These are phyloP conservation scores for Apocrypta bakeri DNA, from an alignment of 1,140 invertebrate genomes.

Conservation along the genomic window DNA sequence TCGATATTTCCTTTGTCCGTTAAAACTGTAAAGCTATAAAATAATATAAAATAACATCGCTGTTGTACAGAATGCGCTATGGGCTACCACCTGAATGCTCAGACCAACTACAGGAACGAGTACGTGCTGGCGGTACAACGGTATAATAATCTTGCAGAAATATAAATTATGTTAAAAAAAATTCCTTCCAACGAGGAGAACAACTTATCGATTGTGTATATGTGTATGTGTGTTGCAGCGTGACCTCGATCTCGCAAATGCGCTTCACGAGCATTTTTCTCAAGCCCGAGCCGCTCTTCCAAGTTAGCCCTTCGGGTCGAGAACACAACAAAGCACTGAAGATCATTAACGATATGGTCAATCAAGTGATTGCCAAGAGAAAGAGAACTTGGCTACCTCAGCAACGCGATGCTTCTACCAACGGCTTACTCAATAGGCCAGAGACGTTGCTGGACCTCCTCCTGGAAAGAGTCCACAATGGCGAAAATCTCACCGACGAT, in stretches of 20 bases:
- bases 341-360: slow-evolving; percentile 78
- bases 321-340: slow-evolving; percentile 74
- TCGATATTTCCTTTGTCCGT: too few species aligned
- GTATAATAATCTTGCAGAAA: slow-evolving; percentile 59
- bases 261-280: slow-evolving; percentile 78
- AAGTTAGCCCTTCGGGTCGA: slow-evolving; percentile 72
- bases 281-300: slow-evolving; percentile 76
- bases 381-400: not conserved
- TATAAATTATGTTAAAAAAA: too few species aligned
- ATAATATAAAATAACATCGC: not conserved
- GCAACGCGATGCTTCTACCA: not conserved
- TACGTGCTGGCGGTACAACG: slow-evolving; percentile 79
- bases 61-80: slow-evolving; percentile 78
- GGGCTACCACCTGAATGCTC: slow-evolving; percentile 80
- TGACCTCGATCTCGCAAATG: slow-evolving; percentile 67
- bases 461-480: slow-evolving; percentile 69
- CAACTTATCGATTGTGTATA: too few species aligned
- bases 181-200: too few species aligned
- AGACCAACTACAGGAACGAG: slow-evolving; percentile 75
- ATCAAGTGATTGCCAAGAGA: slow-evolving; percentile 59
- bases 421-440: slow-evolving; percentile 7
- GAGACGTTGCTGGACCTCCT: slow-evolving; percentile 80
- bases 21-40: too few species aligned
- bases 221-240: slow-evolving; percentile 55
- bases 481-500: slow-evolving; percentile 63